Evolutionary conservation across 1,140 invertebrate species (phyloP).

Genomic region (Tribolium madens): DNA sequence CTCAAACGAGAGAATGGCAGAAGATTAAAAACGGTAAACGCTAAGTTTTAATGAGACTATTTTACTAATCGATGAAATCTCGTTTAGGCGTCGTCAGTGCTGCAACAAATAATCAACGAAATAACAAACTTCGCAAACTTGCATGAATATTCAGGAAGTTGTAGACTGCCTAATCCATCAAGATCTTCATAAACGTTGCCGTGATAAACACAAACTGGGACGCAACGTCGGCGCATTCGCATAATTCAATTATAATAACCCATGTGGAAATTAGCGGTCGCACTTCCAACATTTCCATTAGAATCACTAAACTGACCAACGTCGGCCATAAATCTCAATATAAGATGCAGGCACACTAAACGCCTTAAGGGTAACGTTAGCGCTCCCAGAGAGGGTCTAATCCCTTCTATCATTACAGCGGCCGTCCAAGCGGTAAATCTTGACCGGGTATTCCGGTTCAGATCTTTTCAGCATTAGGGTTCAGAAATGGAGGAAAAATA

Average conservation of each 20-base stretch:
- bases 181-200: constrained; percentile 14
- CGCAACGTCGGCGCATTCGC: background rate
- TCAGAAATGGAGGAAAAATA: background rate
- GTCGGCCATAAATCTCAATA: constrained; percentile 59
- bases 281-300: constrained; percentile 4
- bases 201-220: constrained; percentile 28
- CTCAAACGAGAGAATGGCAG: background rate
- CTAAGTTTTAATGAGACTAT: constrained; percentile 10
- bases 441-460: constrained; percentile 45
- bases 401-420: constrained; percentile 60
- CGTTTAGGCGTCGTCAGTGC: constrained; percentile 2
- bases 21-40: background rate
- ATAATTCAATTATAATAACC: constrained; percentile 32
- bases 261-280: constrained; percentile 20
- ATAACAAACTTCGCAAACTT: constrained; percentile 25
- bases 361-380: constrained; percentile 59
- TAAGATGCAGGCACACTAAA: constrained; percentile 59
- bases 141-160: constrained; percentile 36
- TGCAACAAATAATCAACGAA: constrained; percentile 33
- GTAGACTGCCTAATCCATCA: constrained; percentile 35
- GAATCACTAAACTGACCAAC: constrained; percentile 48
- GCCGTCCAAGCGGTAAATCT: constrained; percentile 43
- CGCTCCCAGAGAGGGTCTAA: constrained; percentile 57
- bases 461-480: constrained; percentile 30
- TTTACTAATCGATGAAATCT: constrained; percentile 8